phyloP scores from a whole-genome alignment of 2,888 invertebrate genomes.

The Clepsis dumicolana region DNA sequence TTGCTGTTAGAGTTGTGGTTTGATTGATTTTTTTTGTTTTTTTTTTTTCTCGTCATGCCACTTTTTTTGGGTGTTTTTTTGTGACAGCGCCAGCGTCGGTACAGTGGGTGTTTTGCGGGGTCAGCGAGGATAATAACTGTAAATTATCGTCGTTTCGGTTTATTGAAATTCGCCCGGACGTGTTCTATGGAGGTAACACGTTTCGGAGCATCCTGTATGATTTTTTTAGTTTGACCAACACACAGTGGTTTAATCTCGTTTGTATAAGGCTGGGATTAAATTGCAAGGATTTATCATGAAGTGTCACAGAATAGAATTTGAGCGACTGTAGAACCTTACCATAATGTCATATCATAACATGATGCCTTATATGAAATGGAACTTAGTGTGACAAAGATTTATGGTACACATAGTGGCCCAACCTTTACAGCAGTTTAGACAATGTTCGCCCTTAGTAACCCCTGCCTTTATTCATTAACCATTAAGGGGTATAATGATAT shows the following conservation, averaged over 20 bases:
- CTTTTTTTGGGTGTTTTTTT: slow-evolving; percentile 84
- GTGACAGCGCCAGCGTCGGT: slow-evolving; percentile 76
- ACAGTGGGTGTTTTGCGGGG: slow-evolving; percentile 85
- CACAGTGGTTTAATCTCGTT: not conserved
- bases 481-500: too few relatives aligned
- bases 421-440: too few relatives aligned
- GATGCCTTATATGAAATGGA: too few relatives aligned
- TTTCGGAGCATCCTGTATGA: slow-evolving; percentile 17
- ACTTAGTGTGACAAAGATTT: too few relatives aligned
- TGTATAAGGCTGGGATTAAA: not conserved
- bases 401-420: too few relatives aligned
- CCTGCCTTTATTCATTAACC: too few relatives aligned
- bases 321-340: too few relatives aligned
- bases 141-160: slow-evolving; percentile 82
- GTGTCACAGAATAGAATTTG: too few relatives aligned
- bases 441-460: too few relatives aligned
- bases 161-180: slow-evolving; percentile 80
- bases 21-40: slow-evolving; percentile 46
- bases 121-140: slow-evolving; percentile 85
- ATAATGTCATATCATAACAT: too few relatives aligned
- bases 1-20: slow-evolving; percentile 58
- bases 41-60: slow-evolving; percentile 81
- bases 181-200: slow-evolving; percentile 54
- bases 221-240: slow-evolving; percentile 10
- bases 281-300: too few relatives aligned